These are phyloP conservation scores for Chloroclystis v-ata DNA, from an alignment of 2,888 invertebrate species.

Conservation along the genomic window DNA sequence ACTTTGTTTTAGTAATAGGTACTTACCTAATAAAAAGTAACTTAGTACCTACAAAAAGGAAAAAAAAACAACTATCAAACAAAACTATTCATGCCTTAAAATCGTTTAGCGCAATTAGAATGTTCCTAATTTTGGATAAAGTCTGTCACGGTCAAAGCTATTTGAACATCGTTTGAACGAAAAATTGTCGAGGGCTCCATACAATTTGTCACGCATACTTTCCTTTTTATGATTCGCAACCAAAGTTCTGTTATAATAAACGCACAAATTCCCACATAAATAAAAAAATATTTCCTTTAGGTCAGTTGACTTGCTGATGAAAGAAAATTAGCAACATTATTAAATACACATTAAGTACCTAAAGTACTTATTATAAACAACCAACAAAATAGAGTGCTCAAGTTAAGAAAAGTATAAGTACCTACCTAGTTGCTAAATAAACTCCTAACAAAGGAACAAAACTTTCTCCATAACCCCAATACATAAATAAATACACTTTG, in stretches of 20 bases:
- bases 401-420: not conserved
- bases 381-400: not conserved
- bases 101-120: constrained; percentile 13
- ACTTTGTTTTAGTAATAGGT: too few relatives aligned
- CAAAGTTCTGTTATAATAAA: not conserved
- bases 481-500: constrained; percentile 19
- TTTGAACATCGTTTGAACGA: too few relatives aligned
- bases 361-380: too few relatives aligned
- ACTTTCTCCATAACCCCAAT: constrained; percentile 21
- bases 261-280: not conserved
- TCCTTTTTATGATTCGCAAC: not conserved
- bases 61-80: constrained; percentile 7
- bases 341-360: too few relatives aligned
- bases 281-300: too few relatives aligned
- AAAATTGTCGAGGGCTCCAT: too few relatives aligned
- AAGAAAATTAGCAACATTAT: not conserved
- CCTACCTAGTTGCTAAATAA: too few relatives aligned
- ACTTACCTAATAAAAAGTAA: too few relatives aligned
- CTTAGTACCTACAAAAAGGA: too few relatives aligned
- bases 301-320: too few relatives aligned
- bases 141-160: constrained; percentile 3
- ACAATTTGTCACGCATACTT: constrained; percentile 18
- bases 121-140: constrained; percentile 10
- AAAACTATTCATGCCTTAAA: constrained; percentile 1
- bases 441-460: not conserved